Percentiles rank a stretch among this genome's conserved stretches.
Evolutionary conservation across 2,888 invertebrate genomes (phyloP).

Genomic region (Drymonia ruficornis): DNA sequence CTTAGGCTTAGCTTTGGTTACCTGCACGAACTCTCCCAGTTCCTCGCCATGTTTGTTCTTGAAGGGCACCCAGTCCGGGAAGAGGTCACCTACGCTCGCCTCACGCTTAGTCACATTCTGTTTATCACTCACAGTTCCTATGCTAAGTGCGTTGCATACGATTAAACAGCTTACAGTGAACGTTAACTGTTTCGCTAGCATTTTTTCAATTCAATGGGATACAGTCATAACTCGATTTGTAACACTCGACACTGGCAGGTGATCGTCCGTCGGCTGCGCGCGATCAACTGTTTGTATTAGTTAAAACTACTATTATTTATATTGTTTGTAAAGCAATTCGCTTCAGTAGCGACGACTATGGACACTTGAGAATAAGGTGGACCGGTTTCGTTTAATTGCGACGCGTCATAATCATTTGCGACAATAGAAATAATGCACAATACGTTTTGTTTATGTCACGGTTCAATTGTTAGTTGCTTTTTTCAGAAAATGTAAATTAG

Average conservation of each 20-base stretch:
- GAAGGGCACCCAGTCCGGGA: constrained; percentile 78
- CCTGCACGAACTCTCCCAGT: constrained; percentile 65
- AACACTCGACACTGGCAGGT: constrained; percentile 36
- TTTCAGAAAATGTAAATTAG: background rate
- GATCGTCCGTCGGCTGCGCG: constrained; percentile 59
- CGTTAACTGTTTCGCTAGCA: constrained; percentile 36
- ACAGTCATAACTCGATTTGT: constrained; percentile 37
- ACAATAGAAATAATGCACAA: constrained; percentile 1
- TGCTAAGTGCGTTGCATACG: constrained; percentile 53
- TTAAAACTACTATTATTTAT: constrained; percentile 78
- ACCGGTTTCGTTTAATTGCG: constrained; percentile 26
- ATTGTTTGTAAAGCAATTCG: constrained; percentile 79
- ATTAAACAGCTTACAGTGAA: constrained; percentile 34
- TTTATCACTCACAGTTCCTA: constrained; percentile 58
- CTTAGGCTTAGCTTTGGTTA: constrained; percentile 62
- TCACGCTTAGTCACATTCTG: constrained; percentile 64
- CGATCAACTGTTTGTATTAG: constrained; percentile 64
- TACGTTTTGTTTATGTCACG: constrained; percentile 1
- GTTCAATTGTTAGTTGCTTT: background rate
- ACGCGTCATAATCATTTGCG: background rate
- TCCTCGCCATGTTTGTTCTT: constrained; percentile 73
- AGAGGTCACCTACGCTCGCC: constrained; percentile 55
- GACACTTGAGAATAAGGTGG: constrained; percentile 56
- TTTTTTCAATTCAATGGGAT: constrained; percentile 30
- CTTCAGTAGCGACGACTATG: constrained; percentile 50